These are phyloP conservation scores for Tichodroma muraria DNA, from an alignment of 2,113 vertebrate species.

Conservation along the genomic window DNA sequence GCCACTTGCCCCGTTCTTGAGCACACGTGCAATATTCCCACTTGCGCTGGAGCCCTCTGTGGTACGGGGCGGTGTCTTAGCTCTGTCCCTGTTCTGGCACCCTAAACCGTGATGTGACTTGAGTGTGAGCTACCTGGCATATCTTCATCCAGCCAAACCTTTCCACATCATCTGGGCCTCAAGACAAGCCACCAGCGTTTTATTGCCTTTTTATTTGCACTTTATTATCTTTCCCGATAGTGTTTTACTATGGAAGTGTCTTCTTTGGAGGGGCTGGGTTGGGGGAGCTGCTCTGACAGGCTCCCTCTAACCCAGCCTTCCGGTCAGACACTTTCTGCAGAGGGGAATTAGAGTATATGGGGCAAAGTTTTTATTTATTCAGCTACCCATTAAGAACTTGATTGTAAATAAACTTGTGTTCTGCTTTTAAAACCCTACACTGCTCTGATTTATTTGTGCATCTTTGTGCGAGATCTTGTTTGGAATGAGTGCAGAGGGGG, in stretches of 20 bases:
- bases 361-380: conserved; percentile 75
- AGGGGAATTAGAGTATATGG: conserved; percentile 8
- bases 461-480: not conserved
- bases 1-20: not conserved
- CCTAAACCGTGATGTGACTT: not conserved
- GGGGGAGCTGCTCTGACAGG: not conserved
- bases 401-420: conserved; percentile 75
- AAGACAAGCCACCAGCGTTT: conserved; percentile 45
- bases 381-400: conserved; percentile 69
- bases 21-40: not conserved
- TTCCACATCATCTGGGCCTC: not conserved
- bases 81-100: not conserved
- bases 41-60: not conserved
- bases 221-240: conserved; percentile 63
- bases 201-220: conserved; percentile 75
- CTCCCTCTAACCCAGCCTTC: not conserved
- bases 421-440: conserved; percentile 63
- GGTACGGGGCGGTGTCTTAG: not conserved
- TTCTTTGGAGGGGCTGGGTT: not conserved
- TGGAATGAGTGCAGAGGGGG: not conserved
- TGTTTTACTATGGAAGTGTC: conserved; percentile 22
- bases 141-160: not conserved
- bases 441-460: not conserved
- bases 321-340: not conserved
- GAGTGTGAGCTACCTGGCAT: not conserved